Percentiles rank a stretch among this genome's conserved stretches.
Conservation (phyloP, 2,888 invertebrate species). For the Uloborus plumipes region DNA sequence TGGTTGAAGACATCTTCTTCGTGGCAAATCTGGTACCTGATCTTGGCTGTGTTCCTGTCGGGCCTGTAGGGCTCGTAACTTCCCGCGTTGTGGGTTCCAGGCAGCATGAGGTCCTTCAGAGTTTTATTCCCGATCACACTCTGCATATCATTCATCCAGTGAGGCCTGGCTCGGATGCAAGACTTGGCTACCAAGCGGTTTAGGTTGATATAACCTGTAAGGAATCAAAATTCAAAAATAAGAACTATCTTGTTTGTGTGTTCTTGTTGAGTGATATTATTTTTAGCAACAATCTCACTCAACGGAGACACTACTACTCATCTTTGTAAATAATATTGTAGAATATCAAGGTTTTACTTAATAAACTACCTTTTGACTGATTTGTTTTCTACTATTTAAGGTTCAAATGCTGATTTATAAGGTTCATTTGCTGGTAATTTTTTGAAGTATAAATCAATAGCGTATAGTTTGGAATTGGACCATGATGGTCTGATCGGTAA, state of each 20-base stretch:
- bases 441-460: too few species aligned
- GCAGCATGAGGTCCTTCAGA: constrained; percentile 77
- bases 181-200: constrained; percentile 55
- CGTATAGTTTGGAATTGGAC: too few species aligned
- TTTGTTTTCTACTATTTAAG: too few species aligned
- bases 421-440: too few species aligned
- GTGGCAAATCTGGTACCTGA: constrained; percentile 75
- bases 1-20: constrained; percentile 87
- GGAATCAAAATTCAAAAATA: neutral
- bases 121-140: constrained; percentile 74
- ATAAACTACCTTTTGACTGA: too few species aligned
- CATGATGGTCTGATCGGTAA: too few species aligned
- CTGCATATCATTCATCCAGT: constrained; percentile 57
- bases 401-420: too few species aligned
- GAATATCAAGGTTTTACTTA: too few species aligned
- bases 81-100: constrained; percentile 81
- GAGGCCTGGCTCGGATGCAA: constrained; percentile 58
- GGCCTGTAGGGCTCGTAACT: constrained; percentile 75
- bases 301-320: too few species aligned
- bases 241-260: neutral
- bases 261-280: too few species aligned
- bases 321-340: too few species aligned
- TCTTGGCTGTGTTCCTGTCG: constrained; percentile 65
- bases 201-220: constrained; percentile 49
- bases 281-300: too few species aligned